Evolutionary conservation across 1,140 invertebrate genomes (phyloP), one percentile per base, ranked within the genome.

Genomic region (Drosophila kohkoa): DNA sequence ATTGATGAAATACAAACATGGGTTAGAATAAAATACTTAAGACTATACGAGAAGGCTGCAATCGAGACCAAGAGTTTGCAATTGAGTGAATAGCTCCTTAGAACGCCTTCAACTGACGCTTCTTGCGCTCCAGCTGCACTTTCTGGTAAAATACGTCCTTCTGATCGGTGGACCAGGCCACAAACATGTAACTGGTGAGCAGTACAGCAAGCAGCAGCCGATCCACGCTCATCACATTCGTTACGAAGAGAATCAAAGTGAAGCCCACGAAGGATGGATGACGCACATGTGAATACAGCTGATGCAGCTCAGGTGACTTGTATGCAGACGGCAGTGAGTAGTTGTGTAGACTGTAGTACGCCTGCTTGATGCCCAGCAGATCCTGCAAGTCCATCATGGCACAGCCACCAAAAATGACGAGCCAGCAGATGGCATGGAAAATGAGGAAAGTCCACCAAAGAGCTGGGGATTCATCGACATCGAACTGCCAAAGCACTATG

Each of bases 351-450:
- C 90, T 75, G 16, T 92, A 92, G 62, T 91, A 92, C 8, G 86
- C 79, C 79, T 95, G 95, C 75, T 95, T 95, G 2, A 95, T 75
- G 6, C 95, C 95, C 20, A 93, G 66, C 1, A 95, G 79, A 77
- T 95, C 95, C 8, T 93, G 92, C 7, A 95, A 92, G 89, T 95
- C 95, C 93, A 95, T 94, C 83, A 95, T 94, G 13, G 95, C 82
- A 70, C 93, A 94, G 3, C 94, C 95, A 63, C 94, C 93, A 77
- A 94, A 95, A 54, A 95, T 94, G n/a, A 95, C 89, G 15, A 93
- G 81, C 95, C 95, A 95, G 32, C 93, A 93, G n/a, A 94, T 28
- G 2, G 90, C 65, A 79, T 95, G 95, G 13, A 94, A 75, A 5
- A 90, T 64, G 5, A 92, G 81, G 76, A 94, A 94, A 6, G 93